Evolutionary conservation across 2,113 vertebrate genomes (phyloP), one percentile per base, ranked within the genome.

Genomic region (Empidonax alnorum): DNA sequence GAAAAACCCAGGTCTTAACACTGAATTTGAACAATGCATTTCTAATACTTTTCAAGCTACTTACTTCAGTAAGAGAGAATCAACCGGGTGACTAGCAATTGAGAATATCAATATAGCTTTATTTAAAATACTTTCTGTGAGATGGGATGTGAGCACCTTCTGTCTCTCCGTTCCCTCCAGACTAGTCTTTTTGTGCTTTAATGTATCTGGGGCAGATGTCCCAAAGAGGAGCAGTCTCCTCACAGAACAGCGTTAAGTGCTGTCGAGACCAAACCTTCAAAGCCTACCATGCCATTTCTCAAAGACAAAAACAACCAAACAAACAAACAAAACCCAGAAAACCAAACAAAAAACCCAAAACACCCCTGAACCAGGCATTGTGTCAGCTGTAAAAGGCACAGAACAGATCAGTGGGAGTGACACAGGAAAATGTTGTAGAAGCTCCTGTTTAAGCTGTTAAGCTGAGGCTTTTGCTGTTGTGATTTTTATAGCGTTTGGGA

Each of bases 201-300:
- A 41, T 63, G 1, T 72, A 3, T 41, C 47, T 35, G 58, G 33
- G n/a, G n/a, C n/a, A 55, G 37, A n/a, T 61, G 75, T 73, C 52
- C n/a, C 4, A 4, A 62, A 21, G 19, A 52, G 65, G 33, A 72
- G 37, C 0, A 0, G 24, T 30, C 17, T 85, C 61, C 42, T 75
- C 1, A 2, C n/a, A n/a, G 25, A 78, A 14, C 35, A 72, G 28
- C 19, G 33, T 6, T 6, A 4, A 62, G 30, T 67, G 8, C 47
- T 83, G 56, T 20, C 20, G 9, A 84, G 39, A 49, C 33, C 11
- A 52, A 35, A 35, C 33, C 28, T 67, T 62, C 58, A 90, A 61
- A 41, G 41, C 56, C 56, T 63, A 24, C 14, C 41, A 9, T 49
- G 25, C 13, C 35, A 8, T 42, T 61, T 47, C 66, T 82, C 12